Conservation (phyloP, 2,113 vertebrate genomes). For the Sphyrna mokarran region DNA sequence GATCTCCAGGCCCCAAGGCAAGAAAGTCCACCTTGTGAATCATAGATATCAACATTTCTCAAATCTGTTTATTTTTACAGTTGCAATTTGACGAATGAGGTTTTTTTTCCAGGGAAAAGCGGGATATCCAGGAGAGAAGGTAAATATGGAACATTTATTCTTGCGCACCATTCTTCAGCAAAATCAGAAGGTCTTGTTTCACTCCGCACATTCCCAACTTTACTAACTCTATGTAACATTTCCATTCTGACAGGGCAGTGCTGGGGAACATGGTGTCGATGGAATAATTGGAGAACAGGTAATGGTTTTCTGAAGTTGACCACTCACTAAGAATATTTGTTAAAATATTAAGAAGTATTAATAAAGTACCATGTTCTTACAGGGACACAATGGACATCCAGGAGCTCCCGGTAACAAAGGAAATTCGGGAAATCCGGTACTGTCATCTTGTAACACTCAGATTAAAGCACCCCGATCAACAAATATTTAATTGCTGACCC, state of each 20-base stretch:
- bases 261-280: constrained; percentile 65
- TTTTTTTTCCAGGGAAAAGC: constrained; percentile 57
- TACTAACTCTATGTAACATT: neutral
- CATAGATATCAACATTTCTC: neutral
- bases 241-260: constrained; percentile 56
- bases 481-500: neutral
- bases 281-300: constrained; percentile 71
- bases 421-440: constrained; percentile 57
- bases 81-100: neutral
- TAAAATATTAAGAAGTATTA: neutral
- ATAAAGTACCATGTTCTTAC: constrained; percentile 12
- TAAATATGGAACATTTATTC: constrained; percentile 48
- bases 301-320: constrained; percentile 37
- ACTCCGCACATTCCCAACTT: neutral
- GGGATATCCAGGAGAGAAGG: constrained; percentile 62
- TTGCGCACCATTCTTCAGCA: neutral
- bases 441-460: neutral
- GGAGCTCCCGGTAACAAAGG: constrained; percentile 62
- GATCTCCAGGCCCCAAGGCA: constrained; percentile 66
- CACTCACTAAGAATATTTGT: neutral
- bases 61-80: neutral
- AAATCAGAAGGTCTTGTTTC: neutral
- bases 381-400: constrained; percentile 60
- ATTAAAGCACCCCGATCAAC: neutral
- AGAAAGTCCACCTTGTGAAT: neutral